Base-by-base conservation (phyloP, 2,888 invertebrate genomes). In the Geotrupes spiniger region DNA sequence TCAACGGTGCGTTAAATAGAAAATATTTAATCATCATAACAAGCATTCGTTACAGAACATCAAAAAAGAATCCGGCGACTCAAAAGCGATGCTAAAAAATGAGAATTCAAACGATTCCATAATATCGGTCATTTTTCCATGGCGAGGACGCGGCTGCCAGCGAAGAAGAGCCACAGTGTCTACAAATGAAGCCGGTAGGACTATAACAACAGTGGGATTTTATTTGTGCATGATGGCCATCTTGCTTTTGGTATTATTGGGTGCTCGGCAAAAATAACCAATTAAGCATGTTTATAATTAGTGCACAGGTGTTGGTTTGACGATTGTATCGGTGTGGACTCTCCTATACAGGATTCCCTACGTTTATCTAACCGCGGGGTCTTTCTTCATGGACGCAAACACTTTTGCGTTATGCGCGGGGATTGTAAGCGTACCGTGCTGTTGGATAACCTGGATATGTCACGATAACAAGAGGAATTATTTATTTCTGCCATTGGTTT, bases 391-490 rank as follows among this genome's bases (percentile, higher is more conserved):
- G 14, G 57, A 48, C 28, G 36, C 49, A 5, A 51, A 46, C 16
- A 51, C 38, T 16, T 56, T 58, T 31, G 53, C 42, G 5, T 29
- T 58, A 8, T 49, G 36, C 15, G 52, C 51, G n/a, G 58, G 58
- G 17, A 10, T 58, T 11, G 27, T 61, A 16, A 49, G 52, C 16
- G 40, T 61, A 9, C 54, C 57, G 10, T 56, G 53, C 17, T 51
- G 46, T 44, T 59, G 57, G 56, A 52, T 61, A 10, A 51, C 53
- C 0, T 61, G 57, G 46, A 52, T 51, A 2, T 37, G 53, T n/a
- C 57, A 59, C 33, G 51, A 56, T 11, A 51, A 45, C 12, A 54
- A 42, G 36, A 53, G 49, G 27, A 56, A 58, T 47, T 58, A 54
- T 26, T 11, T 42, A 1, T 39, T 53, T 31, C 28, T 60, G 8